Evolutionary conservation across 2,113 vertebrate genomes (phyloP).

Genomic region (Scartelaos histophorus): DNA sequence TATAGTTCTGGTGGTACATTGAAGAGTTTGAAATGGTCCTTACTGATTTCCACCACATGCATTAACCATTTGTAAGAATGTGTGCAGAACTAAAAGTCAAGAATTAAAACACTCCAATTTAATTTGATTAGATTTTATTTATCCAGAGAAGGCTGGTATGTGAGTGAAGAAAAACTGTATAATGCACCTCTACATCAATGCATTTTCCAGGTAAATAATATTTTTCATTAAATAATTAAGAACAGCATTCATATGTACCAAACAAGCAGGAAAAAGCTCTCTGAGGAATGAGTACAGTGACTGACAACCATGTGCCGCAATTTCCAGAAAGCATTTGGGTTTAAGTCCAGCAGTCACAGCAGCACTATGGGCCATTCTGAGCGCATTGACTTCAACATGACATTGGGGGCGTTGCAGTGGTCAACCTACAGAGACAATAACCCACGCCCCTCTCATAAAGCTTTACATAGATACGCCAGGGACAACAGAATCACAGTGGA

Average conservation of each 20-base stretch:
- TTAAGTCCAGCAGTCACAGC: constrained; percentile 78
- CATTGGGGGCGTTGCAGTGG: constrained; percentile 43
- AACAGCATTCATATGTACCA: constrained; percentile 94
- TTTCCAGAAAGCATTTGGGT: constrained; percentile 56
- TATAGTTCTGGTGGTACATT: too few relatives aligned
- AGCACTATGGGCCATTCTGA: constrained; percentile 76
- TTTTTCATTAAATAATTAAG: constrained; percentile 80
- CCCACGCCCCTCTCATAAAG: constrained; percentile 67
- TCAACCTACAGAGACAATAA: constrained; percentile 62
- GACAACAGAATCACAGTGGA: constrained; percentile 87
- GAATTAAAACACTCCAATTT: neutral
- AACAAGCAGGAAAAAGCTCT: constrained; percentile 81
- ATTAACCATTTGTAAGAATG: too few relatives aligned
- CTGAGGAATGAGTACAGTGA: constrained; percentile 88
- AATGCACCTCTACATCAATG: constrained; percentile 82
- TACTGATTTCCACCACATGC: too few relatives aligned
- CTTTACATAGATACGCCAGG: constrained; percentile 71
- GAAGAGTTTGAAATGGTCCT: too few relatives aligned
- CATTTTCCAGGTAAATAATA: constrained; percentile 78
- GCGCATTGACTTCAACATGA: constrained; percentile 40
- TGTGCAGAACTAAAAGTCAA: neutral
- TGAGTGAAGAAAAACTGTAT: constrained; percentile 74
- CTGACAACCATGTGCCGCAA: constrained; percentile 83
- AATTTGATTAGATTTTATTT: constrained; percentile 71
- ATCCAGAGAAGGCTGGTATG: constrained; percentile 78